Evolutionary conservation across 2,888 invertebrate species (phyloP).

Genomic region (Ornithoptera alexandrae): DNA sequence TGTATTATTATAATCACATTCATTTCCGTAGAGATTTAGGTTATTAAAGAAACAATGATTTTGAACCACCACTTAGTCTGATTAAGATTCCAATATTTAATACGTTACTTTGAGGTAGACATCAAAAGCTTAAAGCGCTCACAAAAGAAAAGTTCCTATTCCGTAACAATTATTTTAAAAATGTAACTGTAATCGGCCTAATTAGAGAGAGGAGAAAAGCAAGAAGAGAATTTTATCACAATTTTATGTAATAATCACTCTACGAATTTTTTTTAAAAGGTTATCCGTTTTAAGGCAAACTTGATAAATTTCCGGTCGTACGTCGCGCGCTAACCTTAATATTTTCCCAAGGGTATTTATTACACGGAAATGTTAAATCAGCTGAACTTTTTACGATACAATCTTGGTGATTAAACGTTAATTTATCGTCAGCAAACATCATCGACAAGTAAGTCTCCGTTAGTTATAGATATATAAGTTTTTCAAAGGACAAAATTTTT

Average conservation of each 20-base stretch:
- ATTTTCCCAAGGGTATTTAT: conserved; percentile 1
- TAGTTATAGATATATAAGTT: not conserved
- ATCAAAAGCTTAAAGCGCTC: too few relatives aligned
- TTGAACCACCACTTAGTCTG: not conserved
- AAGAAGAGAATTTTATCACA: too few relatives aligned
- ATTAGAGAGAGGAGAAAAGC: too few relatives aligned
- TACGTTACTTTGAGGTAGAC: too few relatives aligned
- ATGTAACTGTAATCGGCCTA: too few relatives aligned
- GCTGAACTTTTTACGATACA: not conserved
- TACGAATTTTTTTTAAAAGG: not conserved
- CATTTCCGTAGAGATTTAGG: too few relatives aligned
- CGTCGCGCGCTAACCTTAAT: not conserved
- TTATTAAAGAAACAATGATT: not conserved
- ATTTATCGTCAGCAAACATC: not conserved
- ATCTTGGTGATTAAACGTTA: not conserved
- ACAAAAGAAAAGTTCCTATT: too few relatives aligned
- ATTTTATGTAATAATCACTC: too few relatives aligned
- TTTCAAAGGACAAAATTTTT: not conserved
- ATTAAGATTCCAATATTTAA: not conserved
- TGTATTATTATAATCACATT: too few relatives aligned
- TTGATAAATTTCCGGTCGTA: not conserved
- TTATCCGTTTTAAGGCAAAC: not conserved
- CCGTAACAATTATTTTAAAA: too few relatives aligned
- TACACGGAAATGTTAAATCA: not conserved
- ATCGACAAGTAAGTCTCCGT: not conserved